Evolutionary conservation across 2,888 invertebrate genomes (phyloP).

Genomic region (Oeneis ivallda): DNA sequence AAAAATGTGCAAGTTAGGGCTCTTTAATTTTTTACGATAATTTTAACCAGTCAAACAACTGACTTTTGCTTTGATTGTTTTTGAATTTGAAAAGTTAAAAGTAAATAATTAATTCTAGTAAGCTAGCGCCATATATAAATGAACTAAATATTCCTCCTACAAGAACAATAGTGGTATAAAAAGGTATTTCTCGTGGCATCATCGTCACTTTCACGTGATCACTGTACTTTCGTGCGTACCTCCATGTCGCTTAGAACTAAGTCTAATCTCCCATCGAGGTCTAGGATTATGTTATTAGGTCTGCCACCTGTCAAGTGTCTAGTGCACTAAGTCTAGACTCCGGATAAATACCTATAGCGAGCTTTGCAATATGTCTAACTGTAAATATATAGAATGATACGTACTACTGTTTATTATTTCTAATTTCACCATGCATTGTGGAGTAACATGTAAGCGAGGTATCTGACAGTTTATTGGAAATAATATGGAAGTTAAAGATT

Average conservation of each 20-base stretch:
- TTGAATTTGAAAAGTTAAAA: no score
- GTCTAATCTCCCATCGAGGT: constrained; percentile 34
- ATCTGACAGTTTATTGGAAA: no score
- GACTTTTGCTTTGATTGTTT: no score
- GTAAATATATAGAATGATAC: not conserved
- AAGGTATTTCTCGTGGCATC: constrained; percentile 3
- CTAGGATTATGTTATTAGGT: constrained; percentile 48
- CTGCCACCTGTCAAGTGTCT: constrained; percentile 46
- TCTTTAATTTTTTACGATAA: no score
- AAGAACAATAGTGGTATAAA: not conserved
- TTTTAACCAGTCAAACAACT: no score
- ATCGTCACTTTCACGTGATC: not conserved
- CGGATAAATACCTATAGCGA: constrained; percentile 15
- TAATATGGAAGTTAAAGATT: no score
- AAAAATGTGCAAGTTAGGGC: no score
- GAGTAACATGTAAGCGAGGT: no score
- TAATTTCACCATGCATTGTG: no score
- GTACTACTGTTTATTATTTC: not conserved
- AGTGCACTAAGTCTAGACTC: constrained; percentile 34
- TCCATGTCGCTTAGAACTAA: constrained; percentile 24
- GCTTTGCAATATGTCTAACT: constrained; percentile 5
- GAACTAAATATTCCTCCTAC: not conserved
- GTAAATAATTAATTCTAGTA: no score
- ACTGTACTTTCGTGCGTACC: constrained; percentile 14
- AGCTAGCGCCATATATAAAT: not conserved